Evolutionary conservation across 2,113 vertebrate species (phyloP), one percentile per base, ranked within the genome.

Genomic region (Daubentonia madagascariensis): DNA sequence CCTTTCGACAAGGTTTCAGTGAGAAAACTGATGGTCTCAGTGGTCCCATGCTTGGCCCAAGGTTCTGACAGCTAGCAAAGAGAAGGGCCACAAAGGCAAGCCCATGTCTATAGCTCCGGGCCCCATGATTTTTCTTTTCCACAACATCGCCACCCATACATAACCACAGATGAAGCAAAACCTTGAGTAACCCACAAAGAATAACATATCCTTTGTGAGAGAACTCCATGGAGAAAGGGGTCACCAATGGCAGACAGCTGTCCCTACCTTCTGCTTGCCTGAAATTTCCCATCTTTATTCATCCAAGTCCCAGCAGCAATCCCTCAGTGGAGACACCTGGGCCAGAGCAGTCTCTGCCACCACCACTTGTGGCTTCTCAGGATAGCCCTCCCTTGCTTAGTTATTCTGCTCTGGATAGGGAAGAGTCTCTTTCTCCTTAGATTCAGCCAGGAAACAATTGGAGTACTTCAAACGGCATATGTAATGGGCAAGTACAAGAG

Each of bases 391-490:
- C 83, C 37, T 30, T 11, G 6, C 54, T 84, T 65, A n/a, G 37
- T 23, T 86, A 8, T 63, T 79, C 76, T 84, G 79, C 85, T 40
- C 80, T 65, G 88, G 5, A 48, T 67, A 11, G 59, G 17, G 23
- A 57, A 85, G 86, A 45, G 14, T 59, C 50, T 88, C n/a, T 43
- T 37, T 90, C 83, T 80, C n/a, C 57, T 76, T 40, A 3, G 48
- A 83, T 91, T 79, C 78, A 86, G 35, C 68, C 94, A 95, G 87
- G 86, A 96, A 94, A 93, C 73, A 94, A 87, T 63, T 22, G 32
- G 54, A 89, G 40, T 63, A 75, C 89, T 95, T 96, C 95, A 95
- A 89, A 97, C 35, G 65, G 93, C 83, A 84, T 94, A 73, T 63
- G 83, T 84, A 92, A 97, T 59, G 18, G 80, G 7, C 61, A 89